Percentiles rank a stretch among this genome's conserved stretches.
Conservation (phyloP, 92 coral and sea anemone species). For the Virgularia gustaviana region DNA sequence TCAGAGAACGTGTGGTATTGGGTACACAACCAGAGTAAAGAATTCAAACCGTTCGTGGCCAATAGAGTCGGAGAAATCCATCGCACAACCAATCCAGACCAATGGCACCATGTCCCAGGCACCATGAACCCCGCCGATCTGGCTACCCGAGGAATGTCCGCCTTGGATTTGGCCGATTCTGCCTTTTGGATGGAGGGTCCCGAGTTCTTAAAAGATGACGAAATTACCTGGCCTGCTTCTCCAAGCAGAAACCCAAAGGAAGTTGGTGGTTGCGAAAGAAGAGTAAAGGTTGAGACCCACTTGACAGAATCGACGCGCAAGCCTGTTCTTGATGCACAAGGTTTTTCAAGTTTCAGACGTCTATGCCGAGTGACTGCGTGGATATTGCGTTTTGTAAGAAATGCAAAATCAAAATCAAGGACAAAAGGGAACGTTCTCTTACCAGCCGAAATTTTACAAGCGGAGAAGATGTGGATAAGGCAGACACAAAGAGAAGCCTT, state of each 20-base stretch:
- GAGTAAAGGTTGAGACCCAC: not conserved
- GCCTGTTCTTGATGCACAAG: not conserved
- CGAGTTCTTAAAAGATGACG: conserved; percentile 17
- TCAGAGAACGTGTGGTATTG: conserved; percentile 50
- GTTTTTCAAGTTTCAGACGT: not conserved
- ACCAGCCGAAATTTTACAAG: conserved; percentile 5
- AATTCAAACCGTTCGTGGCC: conserved; percentile 53
- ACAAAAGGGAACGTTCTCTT: not conserved
- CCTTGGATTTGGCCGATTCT: conserved; percentile 10
- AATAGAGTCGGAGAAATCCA: conserved; percentile 42
- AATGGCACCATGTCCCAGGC: conserved; percentile 51
- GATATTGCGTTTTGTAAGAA: not conserved
- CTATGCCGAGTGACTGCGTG: not conserved
- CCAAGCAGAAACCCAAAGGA: conserved; percentile 22
- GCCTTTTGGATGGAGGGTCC: conserved; percentile 43
- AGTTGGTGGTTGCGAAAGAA: too few species aligned
- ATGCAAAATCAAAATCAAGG: not conserved
- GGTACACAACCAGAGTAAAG: conserved; percentile 46
- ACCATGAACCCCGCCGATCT: conserved; percentile 41
- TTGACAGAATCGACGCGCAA: not conserved
- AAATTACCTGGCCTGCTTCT: conserved; percentile 15
- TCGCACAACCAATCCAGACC: conserved; percentile 24
- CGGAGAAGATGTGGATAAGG: conserved; percentile 20
- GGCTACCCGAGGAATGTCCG: conserved; percentile 36
- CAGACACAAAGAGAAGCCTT: conserved; percentile 24